Base-by-base conservation (phyloP, 2,797 vertebrate genomes). In the Sciurus carolinensis region DNA sequence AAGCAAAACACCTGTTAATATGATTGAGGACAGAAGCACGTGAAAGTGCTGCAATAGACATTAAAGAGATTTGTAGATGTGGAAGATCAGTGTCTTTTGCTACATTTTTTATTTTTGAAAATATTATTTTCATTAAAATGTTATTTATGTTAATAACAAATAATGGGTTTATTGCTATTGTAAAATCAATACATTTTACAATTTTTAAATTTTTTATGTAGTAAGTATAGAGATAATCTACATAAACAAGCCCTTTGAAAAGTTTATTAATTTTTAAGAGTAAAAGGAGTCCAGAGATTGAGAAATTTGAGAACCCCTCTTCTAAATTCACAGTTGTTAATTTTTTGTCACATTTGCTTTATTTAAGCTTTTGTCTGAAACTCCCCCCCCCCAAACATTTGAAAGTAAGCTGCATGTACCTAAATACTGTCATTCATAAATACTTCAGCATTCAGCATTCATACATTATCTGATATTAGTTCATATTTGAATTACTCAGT, bases 111-210 rank as follows among this genome's bases (percentile, higher is more conserved):
- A 15, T 24, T 81, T 88, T 89, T 24, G 64, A 77, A 87, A 96
- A 57, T 57, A 17, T 77, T 39, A 13, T 96, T 94, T 93, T 75
- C 62, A 12, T 77, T 90, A 95, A 94, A 73, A 54, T 82, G 30
- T 94, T 82, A 72, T 47, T 85, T 92, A 24, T 81, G 14, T 87
- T 84, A 64, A 80, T 8, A 28, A 39, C 39, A 39, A 77, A 64
- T 82, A 80, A 57, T 76, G 52, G 66, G 30, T 50, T 89, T 87
- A n/a, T 69, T n/a, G 54, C 6, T 57, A 62, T 59, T 88, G 71
- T 69, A 81, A 86, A 92, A 81, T 64, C 28, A 93, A 12, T 72
- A 22, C 18, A 57, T 57, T 57, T 57, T 57, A 57, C 6, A 57
- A 22, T 57, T 22, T 54, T 54, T 57, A 83, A 75, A 52, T 87